These are phyloP conservation scores for Tragopan temminckii DNA, from an alignment of 2,797 vertebrate genomes.

Conservation along the genomic window DNA sequence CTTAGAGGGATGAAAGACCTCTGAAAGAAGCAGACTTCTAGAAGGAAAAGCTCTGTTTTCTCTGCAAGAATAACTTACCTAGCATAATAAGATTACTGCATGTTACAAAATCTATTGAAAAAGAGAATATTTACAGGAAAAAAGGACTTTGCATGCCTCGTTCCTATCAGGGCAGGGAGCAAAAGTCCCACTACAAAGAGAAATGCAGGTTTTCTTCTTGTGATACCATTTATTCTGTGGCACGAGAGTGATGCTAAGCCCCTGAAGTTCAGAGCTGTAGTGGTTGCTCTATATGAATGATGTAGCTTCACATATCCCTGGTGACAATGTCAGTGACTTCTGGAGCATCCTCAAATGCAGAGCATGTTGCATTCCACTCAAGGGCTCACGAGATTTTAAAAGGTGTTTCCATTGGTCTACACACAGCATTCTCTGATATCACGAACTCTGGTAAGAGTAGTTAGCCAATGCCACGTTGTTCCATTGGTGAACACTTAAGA, in stretches of 20 bases:
- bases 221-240: rapidly evolving
- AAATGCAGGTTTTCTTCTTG: neutral
- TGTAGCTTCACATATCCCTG: neutral
- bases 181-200: neutral
- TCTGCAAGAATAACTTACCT: neutral
- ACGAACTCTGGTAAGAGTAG: neutral
- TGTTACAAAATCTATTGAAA: neutral
- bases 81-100: neutral
- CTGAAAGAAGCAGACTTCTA: neutral
- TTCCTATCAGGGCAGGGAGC: neutral
- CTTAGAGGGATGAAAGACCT: neutral
- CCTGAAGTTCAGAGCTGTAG: neutral
- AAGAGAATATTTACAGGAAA: neutral
- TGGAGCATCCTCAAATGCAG: neutral
- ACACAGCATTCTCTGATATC: neutral
- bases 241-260: neutral
- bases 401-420: no score
- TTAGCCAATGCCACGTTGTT: neutral
- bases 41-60: neutral
- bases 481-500: neutral
- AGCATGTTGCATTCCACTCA: neutral
- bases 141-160: neutral
- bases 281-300: neutral
- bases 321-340: neutral
- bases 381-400: neutral